These are phyloP conservation scores for Morone saxatilis DNA, from an alignment of 2,113 vertebrate genomes.

Conservation along the genomic window DNA sequence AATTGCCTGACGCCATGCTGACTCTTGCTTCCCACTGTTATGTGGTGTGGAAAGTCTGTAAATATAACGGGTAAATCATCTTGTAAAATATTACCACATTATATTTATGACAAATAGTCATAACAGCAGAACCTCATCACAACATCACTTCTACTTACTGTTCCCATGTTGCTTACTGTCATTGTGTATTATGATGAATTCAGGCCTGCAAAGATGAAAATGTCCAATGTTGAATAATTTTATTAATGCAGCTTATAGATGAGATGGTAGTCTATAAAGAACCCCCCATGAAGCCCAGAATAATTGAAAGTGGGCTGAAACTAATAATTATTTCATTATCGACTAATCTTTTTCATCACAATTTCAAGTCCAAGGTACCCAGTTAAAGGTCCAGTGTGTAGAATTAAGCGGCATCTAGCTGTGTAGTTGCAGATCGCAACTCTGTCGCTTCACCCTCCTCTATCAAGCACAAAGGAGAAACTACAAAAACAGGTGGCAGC, in stretches of 20 bases:
- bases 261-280: not conserved
- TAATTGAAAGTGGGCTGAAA: not conserved
- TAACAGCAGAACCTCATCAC: not conserved
- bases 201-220: not conserved
- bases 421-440: no score
- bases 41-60: constrained; percentile 14
- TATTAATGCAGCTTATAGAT: not conserved
- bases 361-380: no score
- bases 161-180: not conserved
- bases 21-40: not conserved
- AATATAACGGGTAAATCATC: constrained; percentile 16
- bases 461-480: no score
- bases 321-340: not conserved
- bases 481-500: no score
- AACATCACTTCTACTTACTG: not conserved
- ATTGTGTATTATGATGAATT: not conserved
- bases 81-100: not conserved
- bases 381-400: no score
- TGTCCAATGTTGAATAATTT: not conserved
- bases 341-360: not conserved
- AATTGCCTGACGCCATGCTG: constrained; percentile 5
- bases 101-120: not conserved
- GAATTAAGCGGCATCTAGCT: no score
- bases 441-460: no score
- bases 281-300: not conserved